These are phyloP conservation scores for Sitta carolinensis DNA, from an alignment of 2,797 vertebrate species.

Conservation along the genomic window DNA sequence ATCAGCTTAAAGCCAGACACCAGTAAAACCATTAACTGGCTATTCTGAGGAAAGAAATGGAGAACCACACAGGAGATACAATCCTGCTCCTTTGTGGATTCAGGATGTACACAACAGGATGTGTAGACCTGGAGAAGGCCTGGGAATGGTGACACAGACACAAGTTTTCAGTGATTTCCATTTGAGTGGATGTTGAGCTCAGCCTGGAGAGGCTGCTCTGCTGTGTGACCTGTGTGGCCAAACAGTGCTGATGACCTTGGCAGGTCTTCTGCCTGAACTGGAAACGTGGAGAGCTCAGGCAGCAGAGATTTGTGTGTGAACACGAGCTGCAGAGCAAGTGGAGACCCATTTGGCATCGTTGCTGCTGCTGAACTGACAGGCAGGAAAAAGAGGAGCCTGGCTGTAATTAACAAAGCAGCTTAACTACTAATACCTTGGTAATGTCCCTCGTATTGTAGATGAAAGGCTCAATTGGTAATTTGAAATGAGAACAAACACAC, in stretches of 20 bases:
- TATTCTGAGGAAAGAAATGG: not conserved
- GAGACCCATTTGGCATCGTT: conserved; percentile 4
- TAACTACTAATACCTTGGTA: conserved; percentile 62
- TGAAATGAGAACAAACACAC: conserved; percentile 46
- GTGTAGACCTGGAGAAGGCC: not conserved
- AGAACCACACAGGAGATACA: not conserved
- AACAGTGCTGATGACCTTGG: not conserved
- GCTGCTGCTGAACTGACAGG: conserved; percentile 8
- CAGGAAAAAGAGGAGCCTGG: conserved; percentile 33
- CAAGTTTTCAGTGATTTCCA: not conserved
- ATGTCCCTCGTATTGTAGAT: conserved; percentile 52
- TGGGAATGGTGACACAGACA: not conserved
- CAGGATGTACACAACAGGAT: not conserved
- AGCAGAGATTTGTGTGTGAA: not conserved
- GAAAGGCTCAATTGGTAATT: conserved; percentile 39
- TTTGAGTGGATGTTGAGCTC: fast-evolving
- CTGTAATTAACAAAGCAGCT: conserved; percentile 61
- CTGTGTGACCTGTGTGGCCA: not conserved
- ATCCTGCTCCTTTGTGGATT: not conserved
- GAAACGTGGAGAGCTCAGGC: not conserved
- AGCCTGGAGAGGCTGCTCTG: not conserved
- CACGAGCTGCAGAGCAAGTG: not conserved
- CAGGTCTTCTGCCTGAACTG: not conserved
- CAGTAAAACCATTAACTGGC: not conserved
- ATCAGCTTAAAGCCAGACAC: not conserved